Evolutionary conservation across 2,797 vertebrate species (phyloP), one percentile per base, ranked within the genome.

Genomic region (Menidia menidia): DNA sequence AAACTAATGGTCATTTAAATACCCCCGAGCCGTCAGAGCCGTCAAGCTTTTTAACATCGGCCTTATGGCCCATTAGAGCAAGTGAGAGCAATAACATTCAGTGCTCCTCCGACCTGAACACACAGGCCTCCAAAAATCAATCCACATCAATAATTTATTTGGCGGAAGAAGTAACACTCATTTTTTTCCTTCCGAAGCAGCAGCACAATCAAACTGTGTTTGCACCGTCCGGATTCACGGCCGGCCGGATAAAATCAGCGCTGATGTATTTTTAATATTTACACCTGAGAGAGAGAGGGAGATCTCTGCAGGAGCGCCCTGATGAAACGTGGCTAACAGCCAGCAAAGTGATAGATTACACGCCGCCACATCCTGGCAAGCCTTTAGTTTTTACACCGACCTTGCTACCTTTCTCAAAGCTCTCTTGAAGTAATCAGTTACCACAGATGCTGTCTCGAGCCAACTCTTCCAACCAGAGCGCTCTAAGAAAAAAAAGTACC

Each of bases 251-350:
- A 74, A 90, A 87, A 88, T 82, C 83, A 56, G 73, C 11, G 31
- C 59, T 85, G 80, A 83, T 92, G 80, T 69, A 86, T 91, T 87
- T 80, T 85, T 87, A 78, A 92, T 83, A 74, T 68, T 81, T 76
- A 76, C 65, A 78, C 71, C 74, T 73, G 25, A 25, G 25, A 25
- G 25, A 25, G 82, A 82, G 73, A 69, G 78, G 61, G 64, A 60
- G 75, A n/a, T n/a, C 78, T 59, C 64, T 45, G 68, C 39, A 52
- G 55, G 64, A 73, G 60, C 18, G 39, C 44, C 58, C 59, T 55
- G 68, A 41, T 77, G 62, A 78, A 73, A 58, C 74, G 57, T 87
- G 89, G 83, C 73, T 70, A 0, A 13, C 60, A 61, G 82, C 74
- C 87, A 88, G 60, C 51, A 4, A 33, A 52, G 82, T 88, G 85